Base-by-base conservation (phyloP, 2,797 vertebrate species). In the Luscinia megarhynchos region DNA sequence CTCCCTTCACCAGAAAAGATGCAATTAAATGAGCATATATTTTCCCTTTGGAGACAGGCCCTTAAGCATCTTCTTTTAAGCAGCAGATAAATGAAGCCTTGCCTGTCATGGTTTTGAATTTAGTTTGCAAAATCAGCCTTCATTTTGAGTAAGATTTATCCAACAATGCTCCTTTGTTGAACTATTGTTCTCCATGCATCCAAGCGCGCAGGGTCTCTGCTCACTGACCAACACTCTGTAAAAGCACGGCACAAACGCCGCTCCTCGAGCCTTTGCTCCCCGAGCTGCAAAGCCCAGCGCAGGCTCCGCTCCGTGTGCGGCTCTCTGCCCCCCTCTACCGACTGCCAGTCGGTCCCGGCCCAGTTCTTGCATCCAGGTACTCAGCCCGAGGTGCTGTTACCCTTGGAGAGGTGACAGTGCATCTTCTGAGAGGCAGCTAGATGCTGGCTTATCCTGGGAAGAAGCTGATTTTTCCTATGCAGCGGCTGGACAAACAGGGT, bases 281-380 rank as follows among this genome's bases (percentile, higher is more conserved):
- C 11, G 57, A 84, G 77, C 58, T 9, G 40, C 4, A 10, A 26
- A 67, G 73, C 21, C 14, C 68, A 50, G 27, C 0, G 1, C 20
- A 1, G 66, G 27, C 62, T 68, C 8, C 0, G 4, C 50, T 87
- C 51, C 62, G 3, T 11, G 14, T 17, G 89, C 18, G 64, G 94
- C 95, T 87, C 94, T 94, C 88, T 93, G 95, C 80, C 87, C 80
- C 95, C 94, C 95, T 94, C 96, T 97, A 12, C 93, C 73, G 96
- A 76, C 93, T 70, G 27, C 50, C 82, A 26, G 29, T 3, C 22
- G 38, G 74, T 75, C 85, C 87, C 8, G 43, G 77, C 64, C 86
- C 81, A 86, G 22, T 41, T 84, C 68, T 48, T 6, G 68, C 84
- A 38, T 12, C 38, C 89, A 91, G 68, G 34, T 36, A 38, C 59